phyloP scores from a whole-genome alignment of 2,888 invertebrate species.

The Dryobotodes eremita region DNA sequence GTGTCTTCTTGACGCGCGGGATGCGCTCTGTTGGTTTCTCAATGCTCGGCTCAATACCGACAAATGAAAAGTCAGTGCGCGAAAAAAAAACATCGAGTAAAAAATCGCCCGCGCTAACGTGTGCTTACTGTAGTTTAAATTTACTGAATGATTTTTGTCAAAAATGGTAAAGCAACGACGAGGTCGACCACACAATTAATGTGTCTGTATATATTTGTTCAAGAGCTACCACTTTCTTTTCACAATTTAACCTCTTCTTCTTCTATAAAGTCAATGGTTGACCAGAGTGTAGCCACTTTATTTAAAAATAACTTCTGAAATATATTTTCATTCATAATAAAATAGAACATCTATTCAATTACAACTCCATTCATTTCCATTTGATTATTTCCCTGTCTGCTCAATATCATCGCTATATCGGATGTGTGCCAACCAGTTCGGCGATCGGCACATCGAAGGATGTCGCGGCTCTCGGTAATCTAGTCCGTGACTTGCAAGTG shows the following conservation, averaged over 20 bases:
- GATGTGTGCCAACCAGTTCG: slow-evolving; percentile 61
- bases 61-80: no score
- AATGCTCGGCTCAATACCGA: no score
- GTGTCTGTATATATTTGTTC: no score
- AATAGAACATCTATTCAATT: slow-evolving; percentile 32
- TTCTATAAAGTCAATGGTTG: neutral
- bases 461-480: slow-evolving; percentile 85
- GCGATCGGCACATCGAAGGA: slow-evolving; percentile 82
- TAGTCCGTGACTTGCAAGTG: slow-evolving; percentile 90
- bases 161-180: neutral
- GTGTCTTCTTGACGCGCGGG: no score
- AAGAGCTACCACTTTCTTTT: neutral
- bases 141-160: neutral
- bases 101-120: no score
- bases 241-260: neutral
- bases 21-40: no score
- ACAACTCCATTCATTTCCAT: slow-evolving; percentile 33
- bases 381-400: slow-evolving; percentile 47
- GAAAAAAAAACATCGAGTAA: no score
- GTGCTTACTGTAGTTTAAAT: neutral
- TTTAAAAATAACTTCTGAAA: neutral
- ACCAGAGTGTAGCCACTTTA: neutral
- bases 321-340: slow-evolving; percentile 1
- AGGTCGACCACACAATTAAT: neutral
- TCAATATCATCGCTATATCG: slow-evolving; percentile 48